Base-by-base conservation (phyloP, 2,888 invertebrate species). In the Lottia gigantea region DNA sequence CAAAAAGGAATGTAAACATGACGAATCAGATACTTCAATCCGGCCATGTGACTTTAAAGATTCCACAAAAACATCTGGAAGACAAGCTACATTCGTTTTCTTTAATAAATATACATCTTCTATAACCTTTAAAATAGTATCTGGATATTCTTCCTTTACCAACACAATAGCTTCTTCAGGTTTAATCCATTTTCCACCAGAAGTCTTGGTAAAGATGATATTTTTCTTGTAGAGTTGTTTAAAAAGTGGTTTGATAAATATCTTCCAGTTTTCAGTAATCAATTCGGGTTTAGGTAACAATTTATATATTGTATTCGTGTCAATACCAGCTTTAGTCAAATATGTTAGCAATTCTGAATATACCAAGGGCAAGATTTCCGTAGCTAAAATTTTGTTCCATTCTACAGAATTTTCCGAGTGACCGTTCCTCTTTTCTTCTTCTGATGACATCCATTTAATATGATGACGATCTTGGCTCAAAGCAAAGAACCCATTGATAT, bases 401-500 rank as follows among this genome's bases (percentile, higher is more conserved):
- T 71, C 63, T 25, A 84, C 77, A 14, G 77, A 63, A 67, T 80
- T 82, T 73, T 84, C 85, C 23, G 67, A 72, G 46, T 73, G 75
- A 3, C 76, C 72, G 46, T 67, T 25, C n/a, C 69, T 70, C 11
- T 62, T 26, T 26, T 68, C 45, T 65, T 80, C 76, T 40, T 80
- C 80, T 0, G 79, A 76, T 26, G 84, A 77, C 40, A 84, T 82
- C 85, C 85, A 86, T 75, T 84, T 87, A 6, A 87, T 71, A 71
- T 85, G 83, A 25, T 85, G 78, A 25, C 86, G 76, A 72, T 85
- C 85, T 66, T 84, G 84, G 63, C 80, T 83, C 12, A 87, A 70
- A 7, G 85, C 82, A 76, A 87, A 86, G 72, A 78, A 85, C 12
- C 85, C 86, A 73, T 86, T 86, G 16, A 87, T 80, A 73, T 87